Base-by-base conservation (phyloP, 2,888 invertebrate genomes). In the Drosophila nr. perissopoda region DNA sequence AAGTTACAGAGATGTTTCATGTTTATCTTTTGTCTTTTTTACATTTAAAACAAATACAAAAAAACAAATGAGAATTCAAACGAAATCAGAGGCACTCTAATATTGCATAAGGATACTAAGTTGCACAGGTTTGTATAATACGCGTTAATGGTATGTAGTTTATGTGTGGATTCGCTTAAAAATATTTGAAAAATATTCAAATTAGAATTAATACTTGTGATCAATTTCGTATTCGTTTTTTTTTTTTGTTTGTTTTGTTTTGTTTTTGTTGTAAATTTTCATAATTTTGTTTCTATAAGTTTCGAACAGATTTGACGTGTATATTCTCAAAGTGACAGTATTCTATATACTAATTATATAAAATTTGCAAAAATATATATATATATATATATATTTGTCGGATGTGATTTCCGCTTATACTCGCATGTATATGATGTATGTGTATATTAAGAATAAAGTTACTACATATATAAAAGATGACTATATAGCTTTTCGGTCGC, bases 71-170 rank as follows among this genome's bases (percentile, higher is more conserved):
- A 69, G 62, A 71, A 74, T 61, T 60, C 69, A 67, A 84, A 89
- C 89, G 74, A 89, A 90, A 90, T 90, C 80, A 89, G 86, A 91
- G 92, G 91, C 91, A 91, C 91, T 91, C 91, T 86, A 91, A 91
- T 92, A 91, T 91, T 92, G 92, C 91, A 88, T 91, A 79, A 88
- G 83, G 86, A 85, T 89, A 88, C 90, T 89, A 89, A 88, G 85
- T 86, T 85, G 90, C 88, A 89, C 85, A 88, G 77, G 74, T 89
- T 81, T 77, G 63, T 68, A 71, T 81, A 81, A 81, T 81, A 72
- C 72, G 76, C 36, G 61, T 68, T 60, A 60, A 27, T 25, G 21
- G 49, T 61, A 48, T 59, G n/a, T 56, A 27, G 51, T 69, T 49
- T 62, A 54, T 58, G 63, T 67, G 46, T 75, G 59, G 40, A 69